A percentile compares a stretch with the other conserved stretches of the same genome.
Evolutionary conservation across 2,113 vertebrate species (phyloP).

Genomic region (Raja brachyura): DNA sequence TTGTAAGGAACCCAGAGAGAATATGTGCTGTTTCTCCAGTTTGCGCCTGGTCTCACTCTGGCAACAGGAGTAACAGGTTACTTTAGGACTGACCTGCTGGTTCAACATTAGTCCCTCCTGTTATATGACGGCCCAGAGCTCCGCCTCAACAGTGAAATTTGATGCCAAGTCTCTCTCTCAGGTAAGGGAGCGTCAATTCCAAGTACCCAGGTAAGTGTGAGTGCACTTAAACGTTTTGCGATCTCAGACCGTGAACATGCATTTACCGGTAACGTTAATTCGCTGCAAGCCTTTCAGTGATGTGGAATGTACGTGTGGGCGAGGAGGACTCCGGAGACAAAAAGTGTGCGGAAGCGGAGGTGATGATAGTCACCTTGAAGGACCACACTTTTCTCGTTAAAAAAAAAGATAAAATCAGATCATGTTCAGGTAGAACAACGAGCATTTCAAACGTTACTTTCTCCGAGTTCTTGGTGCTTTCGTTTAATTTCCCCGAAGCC

Average conservation of each 20-base stretch:
- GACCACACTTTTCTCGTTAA: not conserved
- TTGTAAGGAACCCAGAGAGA: too few species aligned
- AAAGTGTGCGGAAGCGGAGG: not conserved
- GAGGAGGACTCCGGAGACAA: too few species aligned
- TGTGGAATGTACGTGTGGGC: not conserved
- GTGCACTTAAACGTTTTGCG: not conserved
- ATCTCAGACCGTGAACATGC: not conserved
- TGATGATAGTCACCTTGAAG: not conserved
- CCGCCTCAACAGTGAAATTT: constrained; percentile 7
- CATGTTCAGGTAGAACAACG: not conserved
- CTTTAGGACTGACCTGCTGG: not conserved
- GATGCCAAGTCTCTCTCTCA: not conserved
- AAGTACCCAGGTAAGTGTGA: not conserved
- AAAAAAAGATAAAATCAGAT: not conserved
- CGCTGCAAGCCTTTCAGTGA: not conserved
- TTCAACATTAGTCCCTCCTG: not conserved
- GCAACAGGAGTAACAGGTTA: not conserved
- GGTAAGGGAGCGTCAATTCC: not conserved
- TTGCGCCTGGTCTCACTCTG: too few species aligned
- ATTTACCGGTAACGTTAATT: not conserved
- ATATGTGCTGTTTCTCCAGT: too few species aligned
- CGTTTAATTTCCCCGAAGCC: not conserved
- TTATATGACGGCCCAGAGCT: not conserved
- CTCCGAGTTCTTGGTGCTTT: not conserved
- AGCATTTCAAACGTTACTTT: not conserved